These are phyloP conservation scores for Cotesia vestalis DNA, from an alignment of 1,140 invertebrate species.

Conservation along the genomic window DNA sequence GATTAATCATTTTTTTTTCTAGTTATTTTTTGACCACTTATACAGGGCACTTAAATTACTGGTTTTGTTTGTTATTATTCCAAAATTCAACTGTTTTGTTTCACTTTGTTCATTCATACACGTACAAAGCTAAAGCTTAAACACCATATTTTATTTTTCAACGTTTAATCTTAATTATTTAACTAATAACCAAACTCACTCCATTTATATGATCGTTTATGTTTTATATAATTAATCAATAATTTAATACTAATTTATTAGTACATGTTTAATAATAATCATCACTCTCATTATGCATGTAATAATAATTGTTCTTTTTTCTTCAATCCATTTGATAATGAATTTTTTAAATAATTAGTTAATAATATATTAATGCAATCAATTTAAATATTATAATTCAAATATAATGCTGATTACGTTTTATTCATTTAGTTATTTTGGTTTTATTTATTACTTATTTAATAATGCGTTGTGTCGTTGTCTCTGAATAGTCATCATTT, in stretches of 20 bases:
- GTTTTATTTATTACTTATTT: slow-evolving; percentile 52
- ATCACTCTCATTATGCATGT: no score
- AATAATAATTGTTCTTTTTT: no score
- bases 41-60: slow-evolving; percentile 14
- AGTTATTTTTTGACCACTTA: slow-evolving; percentile 5
- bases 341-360: no score
- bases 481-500: slow-evolving; percentile 62
- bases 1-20: slow-evolving; percentile 34
- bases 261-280: no score
- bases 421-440: slow-evolving; percentile 22
- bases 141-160: slow-evolving; percentile 27
- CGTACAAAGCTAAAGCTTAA: slow-evolving; percentile 58
- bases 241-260: no score
- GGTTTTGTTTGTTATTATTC: slow-evolving; percentile 5
- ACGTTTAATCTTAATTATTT: slow-evolving; percentile 22
- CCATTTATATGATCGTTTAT: slow-evolving; percentile 22
- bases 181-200: slow-evolving; percentile 26
- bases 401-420: slow-evolving; percentile 28
- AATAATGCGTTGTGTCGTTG: slow-evolving; percentile 66
- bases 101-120: slow-evolving; percentile 38
- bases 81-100: not conserved
- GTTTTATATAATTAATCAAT: slow-evolving; percentile 17
- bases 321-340: no score
- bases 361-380: no score
- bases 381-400: slow-evolving; percentile 6